Base-by-base conservation (phyloP, 2,888 invertebrate species). In the Phortica okadai region DNA sequence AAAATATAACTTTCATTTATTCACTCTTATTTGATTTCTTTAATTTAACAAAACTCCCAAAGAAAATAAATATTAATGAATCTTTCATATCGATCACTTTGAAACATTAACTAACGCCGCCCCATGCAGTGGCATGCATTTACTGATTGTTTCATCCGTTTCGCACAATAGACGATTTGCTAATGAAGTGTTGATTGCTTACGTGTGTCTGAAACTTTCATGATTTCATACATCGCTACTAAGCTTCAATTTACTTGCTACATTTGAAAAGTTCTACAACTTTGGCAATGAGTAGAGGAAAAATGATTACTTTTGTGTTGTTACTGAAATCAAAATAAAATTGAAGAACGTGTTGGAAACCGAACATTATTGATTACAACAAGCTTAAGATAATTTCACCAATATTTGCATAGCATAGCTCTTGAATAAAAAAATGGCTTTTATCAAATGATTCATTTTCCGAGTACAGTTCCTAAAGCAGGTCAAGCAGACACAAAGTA, bases 141-240 rank as follows among this genome's bases (percentile, higher is more conserved):
- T 33, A 5, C 33, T 33, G 33, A 14, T 50, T 50, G 50, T 50
- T 50, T 50, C 10, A 50, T 50, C 50, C 8, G 14, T 8, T 50
- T 33, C 33, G 4, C 33, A 4, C 33, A 33, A 33, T 33, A 33
- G 3, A 8, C 4, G 50, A 14, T 14, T 25, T 41, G 64, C 64
- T 64, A 64, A 64, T 64, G 33, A 41, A 64, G 64, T 33, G 64
- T 14, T 64, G 64, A 64, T 64, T 64, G 64, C 64, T 64, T 8
- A 64, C 64, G 64, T 64, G 64, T 14, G 64, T 10, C 33, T 8
- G 41, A 64, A 64, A 64, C 64, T 64, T 64, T 33, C 25, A 33
- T 64, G 25, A 64, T 25, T 64, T 33, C 21, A 64, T 64, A 33
- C 41, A 25, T 64, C 33, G 64, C 21, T 33, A 64, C 10, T 33